Evolutionary conservation across 92 coral and sea anemone genomes (phyloP).

Genomic region (Siderastrea radians): DNA sequence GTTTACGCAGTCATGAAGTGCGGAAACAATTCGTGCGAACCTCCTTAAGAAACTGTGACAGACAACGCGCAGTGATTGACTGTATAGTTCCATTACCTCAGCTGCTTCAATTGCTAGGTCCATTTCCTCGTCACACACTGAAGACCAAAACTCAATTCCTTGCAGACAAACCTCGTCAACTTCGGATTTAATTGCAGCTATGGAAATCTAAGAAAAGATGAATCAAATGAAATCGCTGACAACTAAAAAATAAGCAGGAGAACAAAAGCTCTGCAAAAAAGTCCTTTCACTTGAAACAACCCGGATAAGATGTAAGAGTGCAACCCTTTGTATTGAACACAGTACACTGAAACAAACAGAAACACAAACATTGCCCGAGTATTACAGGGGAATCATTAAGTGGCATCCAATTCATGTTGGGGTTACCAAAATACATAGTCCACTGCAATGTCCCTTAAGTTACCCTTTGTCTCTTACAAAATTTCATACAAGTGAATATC

Average conservation of each 20-base stretch:
- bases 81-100: slow-evolving; percentile 66
- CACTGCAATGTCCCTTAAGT: too few relatives aligned
- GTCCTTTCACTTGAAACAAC: neutral
- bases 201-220: slow-evolving; percentile 70
- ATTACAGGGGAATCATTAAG: too few relatives aligned
- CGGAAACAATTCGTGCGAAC: neutral
- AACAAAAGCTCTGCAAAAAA: too few relatives aligned
- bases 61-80: neutral
- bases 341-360: too few relatives aligned
- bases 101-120: slow-evolving; percentile 96
- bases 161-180: slow-evolving; percentile 87
- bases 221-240: neutral
- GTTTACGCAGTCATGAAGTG: neutral
- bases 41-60: neutral
- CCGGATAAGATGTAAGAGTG: too few relatives aligned
- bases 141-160: slow-evolving; percentile 99
- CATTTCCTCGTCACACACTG: slow-evolving; percentile 98
- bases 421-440: too few relatives aligned
- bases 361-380: too few relatives aligned
- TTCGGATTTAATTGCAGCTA: slow-evolving; percentile 89
- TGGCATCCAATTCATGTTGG: too few relatives aligned
- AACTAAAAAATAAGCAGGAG: neutral
- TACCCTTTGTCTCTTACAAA: too few relatives aligned
- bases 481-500: too few relatives aligned
- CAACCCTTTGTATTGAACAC: too few relatives aligned